phyloP scores from a whole-genome alignment of 2,113 vertebrate genomes.

The Sceloporus tristichus region DNA sequence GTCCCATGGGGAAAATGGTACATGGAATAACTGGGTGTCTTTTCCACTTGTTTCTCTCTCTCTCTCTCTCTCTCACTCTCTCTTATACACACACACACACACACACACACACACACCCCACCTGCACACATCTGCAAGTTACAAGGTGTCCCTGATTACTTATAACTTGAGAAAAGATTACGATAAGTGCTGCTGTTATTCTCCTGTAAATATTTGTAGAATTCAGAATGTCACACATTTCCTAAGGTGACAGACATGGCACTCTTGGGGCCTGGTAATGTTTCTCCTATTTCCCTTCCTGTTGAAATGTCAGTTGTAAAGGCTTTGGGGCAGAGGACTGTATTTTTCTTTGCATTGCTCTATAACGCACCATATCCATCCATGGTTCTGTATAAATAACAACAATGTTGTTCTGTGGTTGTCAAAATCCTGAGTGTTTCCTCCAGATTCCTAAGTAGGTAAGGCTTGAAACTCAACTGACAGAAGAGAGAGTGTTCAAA shows the following conservation, averaged over 20 bases:
- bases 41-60: too few relatives aligned
- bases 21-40: too few relatives aligned
- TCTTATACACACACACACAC: too few relatives aligned
- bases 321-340: not conserved
- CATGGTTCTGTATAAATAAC: not conserved
- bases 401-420: not conserved
- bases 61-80: too few relatives aligned
- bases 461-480: constrained; percentile 13
- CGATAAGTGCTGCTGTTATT: not conserved
- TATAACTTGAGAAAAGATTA: not conserved
- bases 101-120: too few relatives aligned
- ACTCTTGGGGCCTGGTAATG: not conserved
- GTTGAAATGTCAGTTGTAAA: not conserved
- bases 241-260: not conserved
- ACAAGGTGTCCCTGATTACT: too few relatives aligned
- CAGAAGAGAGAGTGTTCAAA: not conserved
- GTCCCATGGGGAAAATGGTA: too few relatives aligned
- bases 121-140: too few relatives aligned
- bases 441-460: not conserved
- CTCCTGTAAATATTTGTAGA: not conserved
- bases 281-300: too few relatives aligned
- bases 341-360: not conserved
- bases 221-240: not conserved
- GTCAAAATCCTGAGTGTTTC: not conserved
- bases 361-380: not conserved